These are phyloP conservation scores for Brachyistius frenatus DNA, from an alignment of 2,113 vertebrate genomes.

Conservation along the genomic window DNA sequence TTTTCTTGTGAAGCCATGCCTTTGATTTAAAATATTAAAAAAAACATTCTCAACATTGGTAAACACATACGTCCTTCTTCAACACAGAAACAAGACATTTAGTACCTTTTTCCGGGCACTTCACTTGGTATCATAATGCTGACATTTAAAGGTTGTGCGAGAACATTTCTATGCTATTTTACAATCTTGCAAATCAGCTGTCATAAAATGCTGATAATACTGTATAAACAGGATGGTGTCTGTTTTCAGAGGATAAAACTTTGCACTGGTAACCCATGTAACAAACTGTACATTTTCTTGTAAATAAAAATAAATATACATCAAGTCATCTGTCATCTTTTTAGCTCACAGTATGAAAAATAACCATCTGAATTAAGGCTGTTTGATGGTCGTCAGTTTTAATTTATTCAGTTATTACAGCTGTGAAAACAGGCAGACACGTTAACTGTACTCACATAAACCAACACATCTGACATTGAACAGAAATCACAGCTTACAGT, in stretches of 20 bases:
- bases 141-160: conserved; percentile 53
- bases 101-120: conserved; percentile 16
- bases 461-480: conserved; percentile 70
- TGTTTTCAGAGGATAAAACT: conserved; percentile 85
- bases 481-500: conserved; percentile 68
- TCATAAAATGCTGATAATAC: conserved; percentile 53
- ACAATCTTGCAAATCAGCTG: conserved; percentile 63
- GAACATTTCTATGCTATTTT: conserved; percentile 67
- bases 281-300: conserved; percentile 99
- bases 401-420: conserved; percentile 77
- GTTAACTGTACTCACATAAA: conserved; percentile 71
- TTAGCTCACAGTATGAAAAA: conserved; percentile 7
- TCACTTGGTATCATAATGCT: conserved; percentile 55
- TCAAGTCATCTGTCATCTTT: conserved; percentile 5
- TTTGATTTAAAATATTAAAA: conserved; percentile 36
- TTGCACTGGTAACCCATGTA: conserved; percentile 98
- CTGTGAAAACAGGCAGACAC: conserved; percentile 82
- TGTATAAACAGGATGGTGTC: conserved; percentile 67
- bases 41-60: conserved; percentile 26
- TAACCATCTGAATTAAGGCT: conserved; percentile 27
- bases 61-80: conserved; percentile 11
- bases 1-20: conserved; percentile 50
- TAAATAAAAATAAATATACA: conserved; percentile 92
- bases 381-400: conserved; percentile 53
- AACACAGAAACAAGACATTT: conserved; percentile 36